phyloP scores from a whole-genome alignment of 1,140 invertebrate species.

The Ptiloglossa arizonensis region DNA sequence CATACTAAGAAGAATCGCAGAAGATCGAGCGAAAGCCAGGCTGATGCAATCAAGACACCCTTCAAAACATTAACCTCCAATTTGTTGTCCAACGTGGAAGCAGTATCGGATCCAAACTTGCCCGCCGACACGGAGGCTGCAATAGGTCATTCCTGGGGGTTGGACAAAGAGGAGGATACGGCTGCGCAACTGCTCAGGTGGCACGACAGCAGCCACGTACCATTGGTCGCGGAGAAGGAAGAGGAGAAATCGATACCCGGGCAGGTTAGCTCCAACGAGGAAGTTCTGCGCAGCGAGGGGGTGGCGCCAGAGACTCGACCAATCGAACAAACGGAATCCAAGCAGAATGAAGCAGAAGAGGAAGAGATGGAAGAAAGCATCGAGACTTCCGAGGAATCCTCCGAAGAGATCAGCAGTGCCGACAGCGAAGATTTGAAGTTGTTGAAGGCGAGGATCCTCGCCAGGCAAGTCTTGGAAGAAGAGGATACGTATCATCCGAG shows the following conservation, averaged over 20 bases:
- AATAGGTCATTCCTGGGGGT: conserved; percentile 22
- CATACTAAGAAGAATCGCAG: conserved; percentile 73
- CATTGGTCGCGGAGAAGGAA: conserved; percentile 24
- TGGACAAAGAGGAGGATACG: conserved; percentile 31
- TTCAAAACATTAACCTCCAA: conserved; percentile 37
- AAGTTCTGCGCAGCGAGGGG: background rate
- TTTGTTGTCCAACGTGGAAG: conserved; percentile 52
- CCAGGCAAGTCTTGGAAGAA: conserved; percentile 82
- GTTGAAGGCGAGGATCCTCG: conserved; percentile 81
- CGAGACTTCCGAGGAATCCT: conserved; percentile 77
- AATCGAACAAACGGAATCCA: background rate
- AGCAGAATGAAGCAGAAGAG: conserved; percentile 30
- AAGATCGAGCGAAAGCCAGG: conserved; percentile 75
- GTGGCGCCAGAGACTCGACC: background rate
- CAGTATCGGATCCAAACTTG: conserved; percentile 77
- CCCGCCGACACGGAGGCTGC: conserved; percentile 35
- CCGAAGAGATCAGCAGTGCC: conserved; percentile 77
- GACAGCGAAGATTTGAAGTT: conserved; percentile 81
- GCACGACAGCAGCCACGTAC: conserved; percentile 64
- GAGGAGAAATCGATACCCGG: conserved; percentile 40
- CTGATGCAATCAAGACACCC: conserved; percentile 40
- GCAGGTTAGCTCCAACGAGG: background rate
- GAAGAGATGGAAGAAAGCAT: conserved; percentile 73
- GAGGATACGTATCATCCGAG: conserved; percentile 88
- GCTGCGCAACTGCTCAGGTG: conserved; percentile 68